Percentiles rank a stretch among this genome's conserved stretches.
Evolutionary conservation across 2,113 vertebrate genomes (phyloP).

Genomic region (Serilophus lunatus): DNA sequence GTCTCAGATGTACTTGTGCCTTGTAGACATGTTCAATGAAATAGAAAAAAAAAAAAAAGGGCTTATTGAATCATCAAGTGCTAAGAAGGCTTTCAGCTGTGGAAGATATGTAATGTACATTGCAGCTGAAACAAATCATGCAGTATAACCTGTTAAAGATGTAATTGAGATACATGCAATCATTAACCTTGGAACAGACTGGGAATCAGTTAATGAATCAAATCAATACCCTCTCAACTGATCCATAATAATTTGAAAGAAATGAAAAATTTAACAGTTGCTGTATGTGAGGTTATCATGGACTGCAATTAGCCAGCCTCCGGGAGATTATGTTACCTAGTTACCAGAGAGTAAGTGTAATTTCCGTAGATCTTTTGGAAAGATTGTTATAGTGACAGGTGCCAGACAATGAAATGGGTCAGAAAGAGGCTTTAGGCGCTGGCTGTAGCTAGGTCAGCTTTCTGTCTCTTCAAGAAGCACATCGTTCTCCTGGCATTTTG

Average conservation of each 20-base stretch:
- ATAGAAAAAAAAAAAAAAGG: slow-evolving; percentile 44
- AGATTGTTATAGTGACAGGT: slow-evolving; percentile 89
- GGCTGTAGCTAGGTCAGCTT: slow-evolving; percentile 43
- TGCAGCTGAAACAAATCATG: slow-evolving; percentile 85
- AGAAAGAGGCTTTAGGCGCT: slow-evolving; percentile 44
- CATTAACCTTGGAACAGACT: slow-evolving; percentile 95
- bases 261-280: slow-evolving; percentile 98
- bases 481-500: slow-evolving; percentile 24
- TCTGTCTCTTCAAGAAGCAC: slow-evolving; percentile 6
- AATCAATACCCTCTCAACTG: slow-evolving; percentile 98
- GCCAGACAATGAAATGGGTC: slow-evolving; percentile 89
- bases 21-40: slow-evolving; percentile 57
- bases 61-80: slow-evolving; percentile 67
- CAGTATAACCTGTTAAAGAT: slow-evolving; percentile 83
- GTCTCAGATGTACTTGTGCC: slow-evolving; percentile 36
- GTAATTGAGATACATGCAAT: slow-evolving; percentile 96
- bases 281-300: slow-evolving; percentile 92
- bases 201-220: slow-evolving; percentile 95
- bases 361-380: slow-evolving; percentile 86
- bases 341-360: slow-evolving; percentile 92
- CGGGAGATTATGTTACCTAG: slow-evolving; percentile 98
- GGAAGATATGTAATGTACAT: slow-evolving; percentile 62
- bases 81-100: slow-evolving; percentile 68
- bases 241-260: slow-evolving; percentile 99
- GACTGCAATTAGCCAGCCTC: slow-evolving; percentile 96